phyloP scores from a whole-genome alignment of 2,113 vertebrate species.

The Sakesphorus luctuosus region DNA sequence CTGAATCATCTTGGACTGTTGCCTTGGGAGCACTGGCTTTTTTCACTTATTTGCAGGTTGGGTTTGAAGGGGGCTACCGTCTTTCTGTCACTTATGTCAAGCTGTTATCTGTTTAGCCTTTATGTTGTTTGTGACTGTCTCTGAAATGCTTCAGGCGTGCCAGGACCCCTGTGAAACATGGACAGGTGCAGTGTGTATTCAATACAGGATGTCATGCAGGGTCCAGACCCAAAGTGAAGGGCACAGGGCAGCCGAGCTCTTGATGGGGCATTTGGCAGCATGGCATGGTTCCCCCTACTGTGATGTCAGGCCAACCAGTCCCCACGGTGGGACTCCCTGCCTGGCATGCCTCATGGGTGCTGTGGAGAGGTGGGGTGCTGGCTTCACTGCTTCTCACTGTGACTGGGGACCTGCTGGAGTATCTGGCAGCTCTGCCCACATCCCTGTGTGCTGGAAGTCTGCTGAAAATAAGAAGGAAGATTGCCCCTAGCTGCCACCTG shows the following conservation, averaged over 20 bases:
- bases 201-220: accelerated
- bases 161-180: accelerated
- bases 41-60: conserved; percentile 11
- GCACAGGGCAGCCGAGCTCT: background rate
- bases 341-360: background rate
- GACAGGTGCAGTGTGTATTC: background rate
- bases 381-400: background rate
- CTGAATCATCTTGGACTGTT: background rate
- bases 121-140: background rate
- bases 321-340: background rate
- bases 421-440: background rate
- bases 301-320: background rate
- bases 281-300: background rate
- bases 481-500: background rate
- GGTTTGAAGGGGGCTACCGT: background rate
- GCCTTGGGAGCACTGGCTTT: background rate
- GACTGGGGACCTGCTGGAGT: background rate
- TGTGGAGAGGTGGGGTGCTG: background rate
- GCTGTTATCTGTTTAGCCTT: background rate
- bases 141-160: background rate
- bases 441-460: background rate
- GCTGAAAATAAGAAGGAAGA: background rate
- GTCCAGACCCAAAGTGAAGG: background rate
- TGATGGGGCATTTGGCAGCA: background rate
- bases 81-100: background rate